Base-by-base conservation (phyloP, 1,140 invertebrate genomes). In the Brachionus paranguensis region DNA sequence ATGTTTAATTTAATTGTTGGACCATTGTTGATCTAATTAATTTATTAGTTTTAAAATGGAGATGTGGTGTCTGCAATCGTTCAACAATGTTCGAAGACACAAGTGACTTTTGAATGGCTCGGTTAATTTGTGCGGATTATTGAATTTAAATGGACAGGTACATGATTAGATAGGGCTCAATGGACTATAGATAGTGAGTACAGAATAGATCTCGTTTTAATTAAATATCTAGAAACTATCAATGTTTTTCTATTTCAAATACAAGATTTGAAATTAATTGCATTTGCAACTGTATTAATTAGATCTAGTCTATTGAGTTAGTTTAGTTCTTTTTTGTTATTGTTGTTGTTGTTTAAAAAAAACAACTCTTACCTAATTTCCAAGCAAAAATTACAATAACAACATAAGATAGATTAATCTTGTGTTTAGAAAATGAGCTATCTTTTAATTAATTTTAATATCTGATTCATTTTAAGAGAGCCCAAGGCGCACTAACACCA, bases 221-320 rank as follows among this genome's bases (percentile, higher is more conserved):
- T 68, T 68, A 68, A 68, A 68, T 5, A 68, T 14, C 29, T n/a
- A 65, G 6, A 68, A 33, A 33, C 65, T 68, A 33, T 68, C 33
- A 41, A 37, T 41, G 12, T 33, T 17, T 33, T 68, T 37, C 27
- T n/a, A 68, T 41, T 68, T 68, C 33, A 68, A 68, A 68, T 37
- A 68, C 10, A 68, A 72, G 29, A 72, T 72, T 72, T 72, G 68
- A 72, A 72, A 72, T 72, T 72, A 72, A 72, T 72, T 72, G 41
- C 41, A 72, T 72, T 72, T 72, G 68, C 68, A 72, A 72, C 68
- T 72, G 68, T 72, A 72, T 45, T 72, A 72, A 72, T 72, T 72
- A 72, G 68, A 72, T 72, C 68, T 72, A 72, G 68, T 72, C 68
- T 72, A 72, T 72, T 72, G 37, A 41, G 41, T 72, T 72, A 10